Conservation (phyloP, 2,888 invertebrate species). For the Trichogramma dendrolimi region DNA sequence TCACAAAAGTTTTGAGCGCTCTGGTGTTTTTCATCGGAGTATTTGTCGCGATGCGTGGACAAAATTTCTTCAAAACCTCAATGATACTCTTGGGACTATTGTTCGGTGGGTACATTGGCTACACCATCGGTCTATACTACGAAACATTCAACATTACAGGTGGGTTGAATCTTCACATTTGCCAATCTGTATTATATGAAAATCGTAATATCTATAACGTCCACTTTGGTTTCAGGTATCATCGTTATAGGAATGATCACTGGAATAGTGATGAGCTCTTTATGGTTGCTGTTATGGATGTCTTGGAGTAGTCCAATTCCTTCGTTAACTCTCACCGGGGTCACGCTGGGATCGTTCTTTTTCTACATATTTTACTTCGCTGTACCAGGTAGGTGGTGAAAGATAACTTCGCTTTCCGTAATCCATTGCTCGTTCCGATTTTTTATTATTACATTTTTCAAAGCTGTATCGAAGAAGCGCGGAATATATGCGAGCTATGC, state of each 20-base stretch:
- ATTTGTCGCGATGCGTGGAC: constrained; percentile 63
- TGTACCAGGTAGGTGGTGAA: constrained; percentile 56
- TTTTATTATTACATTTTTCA: too few species aligned
- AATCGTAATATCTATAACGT: not conserved
- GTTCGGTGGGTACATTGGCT: constrained; percentile 58
- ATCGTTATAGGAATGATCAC: constrained; percentile 55
- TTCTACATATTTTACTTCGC: constrained; percentile 59
- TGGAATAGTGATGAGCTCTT: constrained; percentile 59
- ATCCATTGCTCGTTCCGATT: constrained; percentile 9
- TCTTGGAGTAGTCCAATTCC: constrained; percentile 61
- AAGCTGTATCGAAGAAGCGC: too few species aligned
- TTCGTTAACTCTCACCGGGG: constrained; percentile 55
- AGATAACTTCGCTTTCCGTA: not conserved
- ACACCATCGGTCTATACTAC: constrained; percentile 47
- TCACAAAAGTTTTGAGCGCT: constrained; percentile 49
- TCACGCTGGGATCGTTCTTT: constrained; percentile 62
- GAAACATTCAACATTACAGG: constrained; percentile 28
- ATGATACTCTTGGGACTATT: constrained; percentile 62
- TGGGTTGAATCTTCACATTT: constrained; percentile 19
- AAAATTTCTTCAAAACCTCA: constrained; percentile 61
- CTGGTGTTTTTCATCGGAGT: constrained; percentile 60
- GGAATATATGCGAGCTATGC: too few species aligned
- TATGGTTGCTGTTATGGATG: constrained; percentile 64
- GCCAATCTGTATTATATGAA: too few species aligned
- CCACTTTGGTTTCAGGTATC: constrained; percentile 53